Evolutionary conservation across 2,888 invertebrate genomes (phyloP).

Genomic region (Himalopsyche tibetana): DNA sequence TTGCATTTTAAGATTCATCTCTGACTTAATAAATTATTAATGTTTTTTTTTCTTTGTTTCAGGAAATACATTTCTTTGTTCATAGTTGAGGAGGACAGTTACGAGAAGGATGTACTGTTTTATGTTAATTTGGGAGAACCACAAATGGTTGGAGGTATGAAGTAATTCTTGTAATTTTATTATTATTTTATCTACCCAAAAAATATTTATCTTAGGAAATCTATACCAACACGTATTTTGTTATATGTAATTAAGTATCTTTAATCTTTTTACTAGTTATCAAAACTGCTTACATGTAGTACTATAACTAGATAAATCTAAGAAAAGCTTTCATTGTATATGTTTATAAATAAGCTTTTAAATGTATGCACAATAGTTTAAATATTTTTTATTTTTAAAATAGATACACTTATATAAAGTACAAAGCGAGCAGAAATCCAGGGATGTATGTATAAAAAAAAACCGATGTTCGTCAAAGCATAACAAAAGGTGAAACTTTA

Average conservation of each 20-base stretch:
- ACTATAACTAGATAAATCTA: not conserved
- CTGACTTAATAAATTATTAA: not conserved
- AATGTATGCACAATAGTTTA: too few relatives aligned
- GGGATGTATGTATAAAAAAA: too few relatives aligned
- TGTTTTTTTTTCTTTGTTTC: constrained; percentile 74
- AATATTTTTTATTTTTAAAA: too few relatives aligned
- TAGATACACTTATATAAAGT: too few relatives aligned
- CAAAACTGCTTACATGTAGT: not conserved
- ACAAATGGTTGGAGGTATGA: constrained; percentile 89
- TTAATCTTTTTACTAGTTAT: not conserved
- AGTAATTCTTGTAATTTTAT: not conserved
- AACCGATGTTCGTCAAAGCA: too few relatives aligned
- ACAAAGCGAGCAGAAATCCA: too few relatives aligned
- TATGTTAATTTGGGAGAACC: constrained; percentile 95
- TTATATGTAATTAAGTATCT: too few relatives aligned
- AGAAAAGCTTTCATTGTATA: not conserved
- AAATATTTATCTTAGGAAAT: not conserved
- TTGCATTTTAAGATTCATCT: too few relatives aligned
- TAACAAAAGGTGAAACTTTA: too few relatives aligned
- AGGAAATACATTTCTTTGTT: constrained; percentile 91
- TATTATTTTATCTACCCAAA: not conserved
- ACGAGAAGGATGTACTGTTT: constrained; percentile 96
- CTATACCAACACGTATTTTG: not conserved
- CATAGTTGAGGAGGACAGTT: constrained; percentile 97
- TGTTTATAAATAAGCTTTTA: too few relatives aligned